Base-by-base conservation (phyloP, 2,113 vertebrate genomes). In the Gymnarchus niloticus region DNA sequence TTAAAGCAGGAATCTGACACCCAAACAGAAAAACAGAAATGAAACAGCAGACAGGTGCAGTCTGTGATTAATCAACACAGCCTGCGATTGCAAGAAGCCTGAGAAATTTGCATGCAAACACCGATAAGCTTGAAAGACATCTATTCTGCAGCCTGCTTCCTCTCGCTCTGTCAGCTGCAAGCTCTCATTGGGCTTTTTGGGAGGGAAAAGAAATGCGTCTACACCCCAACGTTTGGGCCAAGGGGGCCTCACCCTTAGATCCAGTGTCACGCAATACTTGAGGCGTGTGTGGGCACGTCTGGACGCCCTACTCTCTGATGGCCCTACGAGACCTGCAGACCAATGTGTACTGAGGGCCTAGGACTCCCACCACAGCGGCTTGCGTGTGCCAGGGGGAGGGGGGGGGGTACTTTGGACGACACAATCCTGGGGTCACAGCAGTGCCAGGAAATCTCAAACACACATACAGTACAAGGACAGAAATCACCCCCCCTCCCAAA, bases 361-460 rank as follows among this genome's bases (percentile, higher is more conserved):
- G n/a, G n/a, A n/a, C n/a, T n/a, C n/a, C n/a, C n/a, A n/a, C n/a
- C n/a, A n/a, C n/a, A n/a, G n/a, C 25, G 61, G 37, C 61, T 5
- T 69, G 14, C 28, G 3, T 33, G 19, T 73, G 65, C 33, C 65
- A 37, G 25, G 57, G n/a, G 12, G 57, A 28, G 65, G 86, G 86
- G 88, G 87, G 85, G 91, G 87, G 86, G 90, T 87, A 49, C 88
- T 85, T 44, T 88, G 87, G 89, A 80, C 90, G 88, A 88, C 87
- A 90, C 90, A 91, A 93, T 94, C 92, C 89, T 90, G 93, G 93
- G n/a, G n/a, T n/a, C n/a, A n/a, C n/a, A n/a, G n/a, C n/a, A n/a
- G n/a, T n/a, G n/a, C n/a, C n/a, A n/a, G n/a, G n/a, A n/a, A n/a
- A n/a, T n/a, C n/a, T n/a, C n/a, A n/a, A n/a, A n/a, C n/a, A n/a